Conservation (phyloP, 2,888 invertebrate genomes). For the Campoplex capitator region DNA sequence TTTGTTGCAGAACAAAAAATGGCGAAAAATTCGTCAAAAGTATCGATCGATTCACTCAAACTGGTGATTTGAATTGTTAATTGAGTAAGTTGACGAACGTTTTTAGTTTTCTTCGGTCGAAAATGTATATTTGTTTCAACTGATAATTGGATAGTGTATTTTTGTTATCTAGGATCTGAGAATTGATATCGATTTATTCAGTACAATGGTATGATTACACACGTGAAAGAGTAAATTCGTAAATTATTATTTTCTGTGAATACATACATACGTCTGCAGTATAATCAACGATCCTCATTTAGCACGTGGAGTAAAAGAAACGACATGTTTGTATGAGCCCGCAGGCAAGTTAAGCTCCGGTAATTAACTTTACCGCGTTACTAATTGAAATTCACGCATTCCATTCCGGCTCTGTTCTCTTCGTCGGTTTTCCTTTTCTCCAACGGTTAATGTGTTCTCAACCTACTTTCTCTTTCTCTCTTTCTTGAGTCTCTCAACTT, state of each 20-base stretch:
- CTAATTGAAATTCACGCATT: slow-evolving; percentile 68
- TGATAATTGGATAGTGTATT: neutral
- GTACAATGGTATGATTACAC: neutral
- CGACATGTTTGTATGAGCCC: slow-evolving; percentile 61
- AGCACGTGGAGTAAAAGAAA: slow-evolving; percentile 28
- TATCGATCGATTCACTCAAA: neutral
- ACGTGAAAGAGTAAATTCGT: neutral
- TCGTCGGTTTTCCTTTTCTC: slow-evolving; percentile 49
- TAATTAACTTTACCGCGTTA: slow-evolving; percentile 66
- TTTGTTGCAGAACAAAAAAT: no score
- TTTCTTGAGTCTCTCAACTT: slow-evolving; percentile 26
- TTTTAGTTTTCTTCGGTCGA: neutral
- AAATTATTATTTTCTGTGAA: slow-evolving; percentile 7
- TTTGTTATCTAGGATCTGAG: neutral
- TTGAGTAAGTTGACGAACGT: neutral
- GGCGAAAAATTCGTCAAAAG: neutral
- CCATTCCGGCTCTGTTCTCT: slow-evolving; percentile 46
- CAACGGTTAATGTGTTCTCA: slow-evolving; percentile 47
- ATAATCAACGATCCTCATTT: slow-evolving; percentile 56
- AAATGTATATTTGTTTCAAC: neutral
- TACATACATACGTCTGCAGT: slow-evolving; percentile 10
- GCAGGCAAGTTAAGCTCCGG: slow-evolving; percentile 55
- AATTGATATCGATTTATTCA: neutral
- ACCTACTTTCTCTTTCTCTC: slow-evolving; percentile 35
- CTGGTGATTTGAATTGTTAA: neutral